Percentiles rank a stretch among this genome's conserved stretches.
phyloP scores from a whole-genome alignment of 2,113 vertebrate species.

The Ciconia boyciana region DNA sequence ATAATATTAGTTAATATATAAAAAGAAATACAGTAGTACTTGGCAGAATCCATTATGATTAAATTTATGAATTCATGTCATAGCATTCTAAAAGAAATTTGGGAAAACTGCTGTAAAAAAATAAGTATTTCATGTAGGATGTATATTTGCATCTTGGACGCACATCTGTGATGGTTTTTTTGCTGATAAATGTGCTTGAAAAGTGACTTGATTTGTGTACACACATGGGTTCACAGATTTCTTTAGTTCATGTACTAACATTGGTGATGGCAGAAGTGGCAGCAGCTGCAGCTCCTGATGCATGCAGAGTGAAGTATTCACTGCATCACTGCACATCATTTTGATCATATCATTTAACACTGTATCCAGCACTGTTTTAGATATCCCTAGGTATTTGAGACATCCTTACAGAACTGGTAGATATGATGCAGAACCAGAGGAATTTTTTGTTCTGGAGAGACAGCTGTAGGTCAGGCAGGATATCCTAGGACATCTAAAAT shows the following conservation, averaged over 20 bases:
- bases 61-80: background rate
- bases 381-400: background rate
- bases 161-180: background rate
- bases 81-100: background rate
- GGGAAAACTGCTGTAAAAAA: background rate
- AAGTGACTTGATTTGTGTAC: background rate
- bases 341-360: background rate
- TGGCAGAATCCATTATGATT: background rate
- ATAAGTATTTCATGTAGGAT: background rate
- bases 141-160: slow-evolving; percentile 24
- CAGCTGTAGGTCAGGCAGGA: background rate
- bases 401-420: background rate
- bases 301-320: background rate
- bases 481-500: background rate
- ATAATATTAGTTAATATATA: background rate
- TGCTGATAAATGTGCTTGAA: background rate
- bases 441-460: background rate
- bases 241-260: background rate
- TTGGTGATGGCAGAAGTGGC: slow-evolving; percentile 24
- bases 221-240: background rate
- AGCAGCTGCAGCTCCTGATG: background rate
- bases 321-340: background rate
- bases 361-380: background rate
- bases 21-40: background rate
- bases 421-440: background rate